These are phyloP conservation scores for Drosophila neocordata DNA, from an alignment of 1,140 invertebrate species.

Conservation along the genomic window DNA sequence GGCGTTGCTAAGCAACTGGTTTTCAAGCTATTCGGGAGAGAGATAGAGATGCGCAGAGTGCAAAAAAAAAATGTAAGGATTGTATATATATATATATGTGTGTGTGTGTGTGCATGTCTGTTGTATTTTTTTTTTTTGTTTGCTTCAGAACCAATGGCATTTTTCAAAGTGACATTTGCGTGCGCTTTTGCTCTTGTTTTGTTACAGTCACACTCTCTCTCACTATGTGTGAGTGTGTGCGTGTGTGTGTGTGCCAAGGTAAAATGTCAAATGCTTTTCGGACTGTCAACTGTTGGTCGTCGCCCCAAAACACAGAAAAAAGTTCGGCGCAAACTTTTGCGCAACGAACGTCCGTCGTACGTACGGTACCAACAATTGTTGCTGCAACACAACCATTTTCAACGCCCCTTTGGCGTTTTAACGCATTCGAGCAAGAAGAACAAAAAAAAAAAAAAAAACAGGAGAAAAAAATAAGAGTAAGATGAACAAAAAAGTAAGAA, in stretches of 20 bases:
- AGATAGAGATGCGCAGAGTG: constrained; percentile 69
- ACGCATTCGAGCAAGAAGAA: constrained; percentile 51
- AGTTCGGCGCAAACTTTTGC: constrained; percentile 24
- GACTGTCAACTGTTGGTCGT: constrained; percentile 78
- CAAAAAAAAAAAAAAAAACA: constrained; percentile 28
- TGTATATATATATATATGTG: background rate
- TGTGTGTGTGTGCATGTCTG: constrained; percentile 34
- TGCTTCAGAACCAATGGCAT: constrained; percentile 76
- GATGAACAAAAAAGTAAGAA: constrained; percentile 23
- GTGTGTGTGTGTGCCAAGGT: constrained; percentile 63
- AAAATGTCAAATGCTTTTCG: constrained; percentile 82
- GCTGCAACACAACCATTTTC: constrained; percentile 34
- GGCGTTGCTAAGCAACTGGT: constrained; percentile 83
- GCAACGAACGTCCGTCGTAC: constrained; percentile 1
- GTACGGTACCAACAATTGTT: constrained; percentile 44
- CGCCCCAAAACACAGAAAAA: constrained; percentile 39
- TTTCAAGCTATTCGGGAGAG: constrained; percentile 55
- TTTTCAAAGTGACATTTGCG: constrained; percentile 82
- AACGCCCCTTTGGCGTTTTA: constrained; percentile 77
- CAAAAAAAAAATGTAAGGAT: constrained; percentile 30
- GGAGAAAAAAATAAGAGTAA: constrained; percentile 9
- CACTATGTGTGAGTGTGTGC: constrained; percentile 10
- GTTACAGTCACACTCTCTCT: constrained; percentile 16
- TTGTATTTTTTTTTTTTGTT: constrained; percentile 40
- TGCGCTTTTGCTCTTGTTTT: constrained; percentile 70